phyloP scores from a whole-genome alignment of 2,888 invertebrate genomes.

The Sminthurinus aureus region DNA sequence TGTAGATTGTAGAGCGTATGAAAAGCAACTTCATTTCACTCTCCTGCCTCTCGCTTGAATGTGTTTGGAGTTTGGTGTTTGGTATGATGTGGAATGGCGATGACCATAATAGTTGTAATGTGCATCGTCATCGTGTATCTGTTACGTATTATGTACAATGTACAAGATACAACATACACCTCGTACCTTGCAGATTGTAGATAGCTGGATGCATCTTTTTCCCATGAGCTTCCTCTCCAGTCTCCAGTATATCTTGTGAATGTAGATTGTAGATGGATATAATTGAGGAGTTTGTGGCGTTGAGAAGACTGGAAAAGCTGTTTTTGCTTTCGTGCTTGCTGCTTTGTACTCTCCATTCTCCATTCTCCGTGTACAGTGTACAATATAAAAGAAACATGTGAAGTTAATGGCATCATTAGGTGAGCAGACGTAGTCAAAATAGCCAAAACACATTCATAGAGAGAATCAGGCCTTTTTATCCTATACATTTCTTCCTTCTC shows the following conservation, averaged over 20 bases:
- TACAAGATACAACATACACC: too few relatives aligned
- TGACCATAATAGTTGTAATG: too few relatives aligned
- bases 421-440: conserved; percentile 30
- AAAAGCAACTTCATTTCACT: neutral
- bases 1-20: neutral
- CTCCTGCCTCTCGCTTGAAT: neutral
- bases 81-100: too few relatives aligned
- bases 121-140: too few relatives aligned
- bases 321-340: neutral
- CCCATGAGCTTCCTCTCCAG: too few relatives aligned
- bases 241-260: too few relatives aligned
- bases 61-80: neutral
- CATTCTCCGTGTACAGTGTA: neutral
- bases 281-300: neutral
- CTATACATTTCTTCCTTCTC: conserved; percentile 9
- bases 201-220: too few relatives aligned
- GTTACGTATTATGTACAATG: too few relatives aligned
- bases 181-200: too few relatives aligned
- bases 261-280: neutral
- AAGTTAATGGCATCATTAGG: conserved; percentile 38
- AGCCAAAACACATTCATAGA: conserved; percentile 36
- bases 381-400: conserved; percentile 12
- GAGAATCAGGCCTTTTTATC: conserved; percentile 24
- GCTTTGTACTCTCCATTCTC: too few relatives aligned
- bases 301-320: neutral